Conservation (phyloP, 1,140 invertebrate genomes). For the Drusus annulatus region DNA sequence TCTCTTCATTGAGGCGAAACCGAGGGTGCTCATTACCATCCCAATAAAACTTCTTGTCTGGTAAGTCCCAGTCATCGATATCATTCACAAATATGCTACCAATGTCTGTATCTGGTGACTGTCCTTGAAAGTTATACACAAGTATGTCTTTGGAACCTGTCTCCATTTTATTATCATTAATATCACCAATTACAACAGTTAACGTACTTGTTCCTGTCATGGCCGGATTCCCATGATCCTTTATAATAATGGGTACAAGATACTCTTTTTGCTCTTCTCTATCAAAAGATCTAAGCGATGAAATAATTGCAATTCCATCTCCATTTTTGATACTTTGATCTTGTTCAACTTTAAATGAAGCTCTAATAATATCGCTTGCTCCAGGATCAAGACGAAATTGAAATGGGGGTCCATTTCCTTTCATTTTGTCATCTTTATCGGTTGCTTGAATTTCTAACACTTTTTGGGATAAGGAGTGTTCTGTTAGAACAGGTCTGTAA, state of each 20-base stretch:
- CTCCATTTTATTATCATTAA: conserved; percentile 81
- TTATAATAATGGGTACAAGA: conserved; percentile 76
- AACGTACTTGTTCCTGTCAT: conserved; percentile 78
- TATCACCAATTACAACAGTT: conserved; percentile 79
- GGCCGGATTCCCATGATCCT: conserved; percentile 71
- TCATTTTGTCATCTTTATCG: conserved; percentile 76
- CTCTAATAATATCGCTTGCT: conserved; percentile 74
- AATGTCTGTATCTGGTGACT: conserved; percentile 75
- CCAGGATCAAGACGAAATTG: conserved; percentile 75
- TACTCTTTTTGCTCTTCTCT: conserved; percentile 78
- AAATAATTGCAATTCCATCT: conserved; percentile 76
- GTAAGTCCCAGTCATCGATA: conserved; percentile 81
- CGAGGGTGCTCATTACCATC: conserved; percentile 70
- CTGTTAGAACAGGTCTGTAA: conserved; percentile 76
- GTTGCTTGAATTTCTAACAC: conserved; percentile 77
- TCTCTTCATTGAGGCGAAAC: conserved; percentile 75
- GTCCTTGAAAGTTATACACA: conserved; percentile 80
- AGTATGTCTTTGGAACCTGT: conserved; percentile 79
- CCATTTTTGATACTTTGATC: conserved; percentile 72
- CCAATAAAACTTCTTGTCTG: conserved; percentile 80
- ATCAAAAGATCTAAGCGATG: conserved; percentile 77
- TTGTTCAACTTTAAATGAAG: conserved; percentile 76
- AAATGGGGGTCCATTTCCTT: conserved; percentile 78
- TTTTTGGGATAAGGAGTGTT: conserved; percentile 74
- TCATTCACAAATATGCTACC: conserved; percentile 81